Evolutionary conservation across 2,888 invertebrate genomes (phyloP), one percentile per base, ranked within the genome.

Genomic region (Agapostemon virescens): DNA sequence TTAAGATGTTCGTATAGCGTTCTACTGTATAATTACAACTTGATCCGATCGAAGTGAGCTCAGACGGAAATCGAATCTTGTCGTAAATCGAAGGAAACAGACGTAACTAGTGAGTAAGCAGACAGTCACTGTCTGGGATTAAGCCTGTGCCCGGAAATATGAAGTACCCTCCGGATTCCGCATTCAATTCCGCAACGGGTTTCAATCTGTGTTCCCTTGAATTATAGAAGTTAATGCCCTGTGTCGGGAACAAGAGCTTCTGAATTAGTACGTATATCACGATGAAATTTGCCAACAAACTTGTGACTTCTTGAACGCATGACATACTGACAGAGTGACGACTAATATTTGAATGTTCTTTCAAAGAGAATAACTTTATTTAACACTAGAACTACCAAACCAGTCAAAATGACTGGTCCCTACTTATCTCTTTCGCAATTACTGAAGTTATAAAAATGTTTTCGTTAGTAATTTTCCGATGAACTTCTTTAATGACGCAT

Each of bases 191-290:
- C 4, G 52, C 20, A 20, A 69, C 58, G 66, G 64, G 40, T 77
- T 77, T 67, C 49, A 74, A 74, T 74, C 64, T 36, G 58, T 61
- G 61, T 69, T 45, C n/a, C 30, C 67, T 36, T 80, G 73, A 80
- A 78, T 78, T 78, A 80, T 80, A 30, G 23, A 78, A 52, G 49
- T 66, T 72, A 80, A 77, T 72, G 55, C 72, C 45, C 78, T 30
- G 17, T 13, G 20, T 33, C 4, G 52, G 49, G 30, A 77, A 69
- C 38, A 69, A 69, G 58, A 55, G 33, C 69, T 52, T 26, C 23
- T 77, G 69, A 80, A 80, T 80, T 77, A 73, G 23, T 63, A 58
- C 63, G 40, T 23, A n/a, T 69, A 45, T 58, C 36, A 33, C 55
- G 20, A 26, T 20, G 17, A 52, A 55, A 61, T 33, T 61, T 69